Conservation (phyloP, 2,797 vertebrate species). For the Rhinoraja longicauda region DNA sequence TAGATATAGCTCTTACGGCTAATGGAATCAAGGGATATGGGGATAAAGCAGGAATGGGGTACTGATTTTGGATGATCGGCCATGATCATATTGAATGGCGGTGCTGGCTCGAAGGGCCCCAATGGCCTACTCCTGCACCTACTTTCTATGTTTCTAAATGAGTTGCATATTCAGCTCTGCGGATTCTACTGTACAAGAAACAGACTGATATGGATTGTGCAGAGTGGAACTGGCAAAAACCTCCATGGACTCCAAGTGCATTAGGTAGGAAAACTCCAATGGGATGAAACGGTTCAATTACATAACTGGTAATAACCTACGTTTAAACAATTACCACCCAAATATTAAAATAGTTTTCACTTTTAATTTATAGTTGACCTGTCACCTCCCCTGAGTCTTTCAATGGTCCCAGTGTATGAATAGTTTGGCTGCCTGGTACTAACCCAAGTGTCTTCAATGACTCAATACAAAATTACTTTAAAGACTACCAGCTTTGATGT, state of each 20-base stretch:
- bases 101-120: no score
- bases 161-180: not conserved
- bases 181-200: not conserved
- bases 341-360: conserved; percentile 38
- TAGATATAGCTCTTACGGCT: no score
- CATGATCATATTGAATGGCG: no score
- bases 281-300: conserved; percentile 38
- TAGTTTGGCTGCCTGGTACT: conserved; percentile 15
- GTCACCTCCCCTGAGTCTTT: conserved; percentile 13
- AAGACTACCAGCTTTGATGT: not conserved
- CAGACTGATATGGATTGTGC: conserved; percentile 15
- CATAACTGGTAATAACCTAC: conserved; percentile 32
- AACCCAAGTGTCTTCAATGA: conserved; percentile 16
- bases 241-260: conserved; percentile 28
- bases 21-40: no score
- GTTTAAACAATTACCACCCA: conserved; percentile 37
- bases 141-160: no score
- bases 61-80: no score
- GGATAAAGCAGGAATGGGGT: no score
- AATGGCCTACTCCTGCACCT: no score
- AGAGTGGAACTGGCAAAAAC: conserved; percentile 10
- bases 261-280: conserved; percentile 34
- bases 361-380: conserved; percentile 39
- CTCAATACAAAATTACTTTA: not conserved
- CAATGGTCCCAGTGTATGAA: conserved; percentile 12